These are phyloP conservation scores for Lottia scabra DNA, from an alignment of 2,888 invertebrate genomes.

Conservation along the genomic window DNA sequence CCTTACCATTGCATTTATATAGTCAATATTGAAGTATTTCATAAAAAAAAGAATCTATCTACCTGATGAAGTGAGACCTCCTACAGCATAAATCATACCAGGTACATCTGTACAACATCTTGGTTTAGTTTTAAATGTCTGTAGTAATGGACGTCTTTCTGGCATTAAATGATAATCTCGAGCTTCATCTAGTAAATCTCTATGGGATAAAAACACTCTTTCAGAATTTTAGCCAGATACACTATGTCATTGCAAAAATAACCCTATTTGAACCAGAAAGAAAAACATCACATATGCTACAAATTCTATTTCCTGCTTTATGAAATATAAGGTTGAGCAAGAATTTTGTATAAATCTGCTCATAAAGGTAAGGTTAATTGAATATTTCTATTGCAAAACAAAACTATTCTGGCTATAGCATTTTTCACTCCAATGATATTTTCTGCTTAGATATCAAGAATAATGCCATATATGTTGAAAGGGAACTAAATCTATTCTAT, in stretches of 20 bases:
- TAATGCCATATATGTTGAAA: neutral
- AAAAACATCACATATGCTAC: too few species aligned
- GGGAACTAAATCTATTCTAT: neutral
- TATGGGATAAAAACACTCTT: conserved; percentile 45
- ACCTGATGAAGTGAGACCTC: conserved; percentile 85
- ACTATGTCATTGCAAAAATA: too few species aligned
- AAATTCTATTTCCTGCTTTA: too few species aligned
- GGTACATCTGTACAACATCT: conserved; percentile 80
- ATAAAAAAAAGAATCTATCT: neutral
- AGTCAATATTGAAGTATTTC: neutral
- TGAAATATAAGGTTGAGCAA: too few species aligned
- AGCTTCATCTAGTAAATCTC: conserved; percentile 88
- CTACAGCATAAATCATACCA: conserved; percentile 88
- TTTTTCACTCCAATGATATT: neutral
- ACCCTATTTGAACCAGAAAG: too few species aligned
- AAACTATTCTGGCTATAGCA: neutral
- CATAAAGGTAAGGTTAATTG: too few species aligned
- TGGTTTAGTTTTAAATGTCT: conserved; percentile 82
- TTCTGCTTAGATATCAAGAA: neutral
- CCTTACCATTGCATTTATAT: too few species aligned
- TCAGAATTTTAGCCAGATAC: too few species aligned
- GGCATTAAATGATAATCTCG: conserved; percentile 90
- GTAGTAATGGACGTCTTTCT: conserved; percentile 81
- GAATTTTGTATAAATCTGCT: too few species aligned
- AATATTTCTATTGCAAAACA: too few species aligned